Conservation (phyloP, 2,888 invertebrate genomes). For the Phlogophora meticulosa region DNA sequence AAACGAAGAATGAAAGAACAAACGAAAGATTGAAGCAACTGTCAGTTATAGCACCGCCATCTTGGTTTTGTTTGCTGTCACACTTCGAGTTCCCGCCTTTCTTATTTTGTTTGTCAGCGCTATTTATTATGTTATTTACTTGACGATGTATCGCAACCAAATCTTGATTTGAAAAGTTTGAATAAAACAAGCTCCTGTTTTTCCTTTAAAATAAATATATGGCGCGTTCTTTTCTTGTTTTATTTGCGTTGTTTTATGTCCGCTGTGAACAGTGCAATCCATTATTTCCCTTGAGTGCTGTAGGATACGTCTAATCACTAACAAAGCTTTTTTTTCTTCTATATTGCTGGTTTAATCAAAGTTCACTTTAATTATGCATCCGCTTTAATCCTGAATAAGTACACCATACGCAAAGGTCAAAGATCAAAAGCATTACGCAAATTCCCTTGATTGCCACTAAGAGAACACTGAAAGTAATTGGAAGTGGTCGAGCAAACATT, state of each 20-base stretch:
- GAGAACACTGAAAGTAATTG: conserved; percentile 59
- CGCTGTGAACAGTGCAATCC: neutral
- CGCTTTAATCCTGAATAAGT: neutral
- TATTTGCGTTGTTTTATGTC: neutral
- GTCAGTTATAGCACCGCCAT: conserved; percentile 41
- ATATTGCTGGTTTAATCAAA: conserved; percentile 25
- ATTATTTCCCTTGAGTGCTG: conserved; percentile 30
- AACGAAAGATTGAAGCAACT: conserved; percentile 26
- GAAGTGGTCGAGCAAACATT: conserved; percentile 58
- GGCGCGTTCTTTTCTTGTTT: neutral
- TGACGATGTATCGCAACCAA: conserved; percentile 22
- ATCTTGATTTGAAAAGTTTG: conserved; percentile 52
- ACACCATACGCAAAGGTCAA: conserved; percentile 17
- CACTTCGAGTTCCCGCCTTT: conserved; percentile 24
- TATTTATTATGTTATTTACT: conserved; percentile 31
- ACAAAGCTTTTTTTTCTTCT: neutral
- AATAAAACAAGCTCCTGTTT: neutral
- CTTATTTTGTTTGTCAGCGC: conserved; percentile 17
- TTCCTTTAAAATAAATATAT: neutral
- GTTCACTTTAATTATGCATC: conserved; percentile 10
- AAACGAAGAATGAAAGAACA: conserved; percentile 15
- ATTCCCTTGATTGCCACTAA: conserved; percentile 53
- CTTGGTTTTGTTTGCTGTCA: conserved; percentile 42
- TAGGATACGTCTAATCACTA: neutral
- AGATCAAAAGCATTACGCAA: conserved; percentile 48